These are phyloP conservation scores for Oscheius sp. DNA, from an alignment of 1,140 invertebrate genomes.

Conservation along the genomic window DNA sequence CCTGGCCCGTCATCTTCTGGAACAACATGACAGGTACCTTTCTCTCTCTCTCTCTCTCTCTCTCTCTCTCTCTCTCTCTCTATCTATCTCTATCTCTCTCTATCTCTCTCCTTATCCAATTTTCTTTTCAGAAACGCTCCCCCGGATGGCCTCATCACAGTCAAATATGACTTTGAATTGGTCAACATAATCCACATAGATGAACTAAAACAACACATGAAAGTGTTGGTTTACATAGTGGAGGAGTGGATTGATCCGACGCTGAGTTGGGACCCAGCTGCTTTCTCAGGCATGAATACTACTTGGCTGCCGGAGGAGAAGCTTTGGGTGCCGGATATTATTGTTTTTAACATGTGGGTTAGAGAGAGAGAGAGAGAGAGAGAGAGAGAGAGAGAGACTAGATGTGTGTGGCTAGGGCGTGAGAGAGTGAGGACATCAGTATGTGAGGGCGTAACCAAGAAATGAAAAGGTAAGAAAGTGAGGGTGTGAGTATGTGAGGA, in stretches of 20 bases:
- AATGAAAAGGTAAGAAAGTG: not conserved
- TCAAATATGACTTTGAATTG: conserved; percentile 41
- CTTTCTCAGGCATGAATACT: conserved; percentile 42
- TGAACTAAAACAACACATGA: conserved; percentile 45
- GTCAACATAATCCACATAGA: conserved; percentile 46
- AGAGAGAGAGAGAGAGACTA: not conserved
- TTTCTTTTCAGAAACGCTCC: conserved; percentile 35
- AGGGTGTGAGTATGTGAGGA: too few species aligned
- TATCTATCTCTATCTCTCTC: too few species aligned
- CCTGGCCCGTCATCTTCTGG: conserved; percentile 35
- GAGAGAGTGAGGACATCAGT: not conserved
- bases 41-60: too few species aligned
- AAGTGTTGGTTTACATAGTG: conserved; percentile 41
- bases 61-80: too few species aligned
- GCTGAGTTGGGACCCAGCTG: conserved; percentile 47
- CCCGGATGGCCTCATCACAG: conserved; percentile 39
- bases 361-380: not conserved
- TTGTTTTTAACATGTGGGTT: conserved; percentile 57
- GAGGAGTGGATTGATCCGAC: conserved; percentile 54
- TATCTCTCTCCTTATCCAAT: too few species aligned
- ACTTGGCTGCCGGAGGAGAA: conserved; percentile 51
- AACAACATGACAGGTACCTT: conserved; percentile 37
- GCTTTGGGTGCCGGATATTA: conserved; percentile 58
- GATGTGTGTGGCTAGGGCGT: not conserved
- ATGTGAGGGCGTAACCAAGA: not conserved